phyloP scores from a whole-genome alignment of 2,113 vertebrate species.

The Phalacrocorax carbo region DNA sequence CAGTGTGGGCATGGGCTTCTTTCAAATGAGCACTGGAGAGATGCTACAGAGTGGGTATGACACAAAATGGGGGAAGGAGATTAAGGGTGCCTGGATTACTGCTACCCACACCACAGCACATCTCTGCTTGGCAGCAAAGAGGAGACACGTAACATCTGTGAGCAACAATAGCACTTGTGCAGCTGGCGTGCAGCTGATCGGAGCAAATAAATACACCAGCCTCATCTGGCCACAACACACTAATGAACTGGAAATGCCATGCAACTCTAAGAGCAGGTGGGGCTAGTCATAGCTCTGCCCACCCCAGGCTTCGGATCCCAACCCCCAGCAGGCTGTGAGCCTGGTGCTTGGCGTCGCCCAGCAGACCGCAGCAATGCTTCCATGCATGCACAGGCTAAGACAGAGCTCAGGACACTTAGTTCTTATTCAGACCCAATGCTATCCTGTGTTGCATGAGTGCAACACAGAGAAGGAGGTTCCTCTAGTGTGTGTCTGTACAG shows the following conservation, averaged over 20 bases:
- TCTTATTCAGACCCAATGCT: background rate
- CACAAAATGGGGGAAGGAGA: background rate
- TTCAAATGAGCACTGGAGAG: no score
- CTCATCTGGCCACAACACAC: accelerated
- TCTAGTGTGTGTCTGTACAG: background rate
- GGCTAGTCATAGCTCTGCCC: background rate
- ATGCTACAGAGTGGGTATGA: background rate
- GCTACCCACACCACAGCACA: background rate
- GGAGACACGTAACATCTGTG: no score
- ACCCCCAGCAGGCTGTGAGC: accelerated
- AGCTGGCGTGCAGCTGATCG: background rate
- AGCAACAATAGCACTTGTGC: accelerated
- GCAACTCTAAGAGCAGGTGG: background rate
- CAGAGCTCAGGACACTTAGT: background rate
- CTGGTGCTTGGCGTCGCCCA: background rate
- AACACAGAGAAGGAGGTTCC: background rate
- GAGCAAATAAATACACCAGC: background rate
- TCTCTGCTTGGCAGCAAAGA: no score
- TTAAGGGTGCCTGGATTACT: no score
- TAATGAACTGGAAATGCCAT: background rate
- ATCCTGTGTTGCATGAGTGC: no score
- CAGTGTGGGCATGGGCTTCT: background rate
- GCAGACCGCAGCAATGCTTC: background rate
- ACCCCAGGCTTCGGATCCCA: background rate
- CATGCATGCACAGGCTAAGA: background rate